Evolutionary conservation across 2,888 invertebrate species (phyloP).

Genomic region (Nephrotoma appendiculata): DNA sequence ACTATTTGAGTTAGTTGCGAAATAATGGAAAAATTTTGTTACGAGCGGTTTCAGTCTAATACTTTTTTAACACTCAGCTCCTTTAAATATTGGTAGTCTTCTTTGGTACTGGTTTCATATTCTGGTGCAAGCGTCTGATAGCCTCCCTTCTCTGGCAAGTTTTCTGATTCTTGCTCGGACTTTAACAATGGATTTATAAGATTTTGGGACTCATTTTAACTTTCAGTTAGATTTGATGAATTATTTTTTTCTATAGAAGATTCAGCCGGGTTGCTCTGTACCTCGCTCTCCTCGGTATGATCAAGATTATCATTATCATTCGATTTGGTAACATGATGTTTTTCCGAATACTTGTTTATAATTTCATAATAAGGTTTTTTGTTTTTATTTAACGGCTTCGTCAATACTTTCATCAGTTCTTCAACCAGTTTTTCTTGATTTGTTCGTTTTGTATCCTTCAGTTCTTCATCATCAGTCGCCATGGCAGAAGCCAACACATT

Average conservation of each 20-base stretch:
- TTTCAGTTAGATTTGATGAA: not conserved
- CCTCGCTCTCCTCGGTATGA: not conserved
- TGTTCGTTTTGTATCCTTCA: not conserved
- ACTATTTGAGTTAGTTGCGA: conserved; percentile 43
- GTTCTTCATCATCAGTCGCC: not conserved
- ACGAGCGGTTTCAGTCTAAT: not conserved
- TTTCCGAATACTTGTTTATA: not conserved
- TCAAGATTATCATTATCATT: not conserved
- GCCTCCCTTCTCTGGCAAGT: not conserved
- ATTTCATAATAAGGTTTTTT: not conserved
- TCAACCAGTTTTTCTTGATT: not conserved
- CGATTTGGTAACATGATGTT: not conserved
- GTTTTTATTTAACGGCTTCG: not conserved
- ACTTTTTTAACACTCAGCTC: conserved; percentile 12
- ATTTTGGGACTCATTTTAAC: not conserved
- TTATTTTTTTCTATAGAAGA: not conserved
- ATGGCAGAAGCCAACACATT: not conserved
- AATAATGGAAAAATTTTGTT: conserved; percentile 27
- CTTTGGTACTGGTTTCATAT: not conserved
- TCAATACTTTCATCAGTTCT: not conserved
- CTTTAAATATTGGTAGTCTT: conserved; percentile 8
- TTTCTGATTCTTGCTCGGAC: conserved; percentile 5
- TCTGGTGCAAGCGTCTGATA: conserved; percentile 3
- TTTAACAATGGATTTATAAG: not conserved
- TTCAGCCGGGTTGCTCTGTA: not conserved